Conservation (phyloP, 2,888 invertebrate species). For the Cantharis lateralis region DNA sequence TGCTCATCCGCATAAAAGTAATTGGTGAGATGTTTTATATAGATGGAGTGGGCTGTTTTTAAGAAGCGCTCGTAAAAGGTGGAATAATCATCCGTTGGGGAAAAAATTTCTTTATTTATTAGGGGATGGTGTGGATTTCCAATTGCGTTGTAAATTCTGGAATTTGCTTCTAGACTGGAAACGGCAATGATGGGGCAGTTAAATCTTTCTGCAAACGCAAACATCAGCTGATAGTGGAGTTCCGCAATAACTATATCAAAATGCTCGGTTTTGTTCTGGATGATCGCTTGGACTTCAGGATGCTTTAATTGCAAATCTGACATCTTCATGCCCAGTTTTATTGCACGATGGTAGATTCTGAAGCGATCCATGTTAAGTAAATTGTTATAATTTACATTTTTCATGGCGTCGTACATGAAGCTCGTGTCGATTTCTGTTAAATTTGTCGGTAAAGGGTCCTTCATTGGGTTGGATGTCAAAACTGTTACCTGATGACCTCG, state of each 20-base stretch:
- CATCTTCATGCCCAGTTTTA: background rate
- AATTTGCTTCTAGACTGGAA: conserved; percentile 42
- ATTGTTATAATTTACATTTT: background rate
- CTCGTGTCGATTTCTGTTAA: conserved; percentile 53
- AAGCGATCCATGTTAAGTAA: background rate
- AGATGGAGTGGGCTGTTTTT: background rate
- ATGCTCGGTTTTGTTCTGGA: conserved; percentile 40
- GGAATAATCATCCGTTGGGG: conserved; percentile 37
- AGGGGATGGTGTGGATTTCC: conserved; percentile 49
- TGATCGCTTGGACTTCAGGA: conserved; percentile 43
- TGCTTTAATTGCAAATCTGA: conserved; percentile 23
- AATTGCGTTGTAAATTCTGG: conserved; percentile 42
- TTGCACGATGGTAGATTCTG: background rate
- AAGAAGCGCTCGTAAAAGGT: conserved; percentile 42
- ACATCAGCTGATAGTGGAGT: conserved; percentile 40
- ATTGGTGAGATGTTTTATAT: background rate
- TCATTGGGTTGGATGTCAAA: conserved; percentile 54
- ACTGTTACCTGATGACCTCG: conserved; percentile 58
- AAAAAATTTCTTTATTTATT: conserved; percentile 45
- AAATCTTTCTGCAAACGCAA: conserved; percentile 45
- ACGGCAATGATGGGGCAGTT: conserved; percentile 48
- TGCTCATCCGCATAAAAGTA: background rate
- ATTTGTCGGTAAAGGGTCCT: conserved; percentile 48
- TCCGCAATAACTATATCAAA: conserved; percentile 50
- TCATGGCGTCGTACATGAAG: conserved; percentile 41